Evolutionary conservation across 2,797 vertebrate species (phyloP).

Genomic region (Trematomus bernacchii): DNA sequence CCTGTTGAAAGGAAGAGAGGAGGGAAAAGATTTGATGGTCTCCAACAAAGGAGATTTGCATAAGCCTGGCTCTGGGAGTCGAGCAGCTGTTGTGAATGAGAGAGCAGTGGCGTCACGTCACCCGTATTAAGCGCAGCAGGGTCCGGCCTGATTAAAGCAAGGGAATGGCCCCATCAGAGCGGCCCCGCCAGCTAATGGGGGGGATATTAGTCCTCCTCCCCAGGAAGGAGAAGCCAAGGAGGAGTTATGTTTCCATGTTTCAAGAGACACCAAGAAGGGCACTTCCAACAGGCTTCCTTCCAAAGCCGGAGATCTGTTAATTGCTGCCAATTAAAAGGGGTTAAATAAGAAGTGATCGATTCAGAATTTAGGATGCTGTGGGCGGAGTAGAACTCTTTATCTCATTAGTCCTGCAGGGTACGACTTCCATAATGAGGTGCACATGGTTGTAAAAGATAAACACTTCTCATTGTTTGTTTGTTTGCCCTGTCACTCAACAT

Average conservation of each 20-base stretch:
- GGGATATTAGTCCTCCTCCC: conserved; percentile 72
- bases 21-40: conserved; percentile 81
- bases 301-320: conserved; percentile 75
- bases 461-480: conserved; percentile 80
- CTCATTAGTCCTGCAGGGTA: conserved; percentile 78
- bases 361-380: conserved; percentile 75
- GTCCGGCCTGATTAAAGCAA: conserved; percentile 81
- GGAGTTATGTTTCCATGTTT: conserved; percentile 75
- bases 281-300: conserved; percentile 67
- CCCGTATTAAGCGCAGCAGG: conserved; percentile 78
- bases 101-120: conserved; percentile 82
- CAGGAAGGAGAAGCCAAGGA: conserved; percentile 78
- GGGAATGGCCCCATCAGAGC: conserved; percentile 77
- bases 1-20: conserved; percentile 74
- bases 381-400: conserved; percentile 74
- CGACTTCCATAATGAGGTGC: conserved; percentile 76
- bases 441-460: conserved; percentile 81
- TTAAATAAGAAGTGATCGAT: conserved; percentile 81
- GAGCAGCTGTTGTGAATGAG: conserved; percentile 88
- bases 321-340: conserved; percentile 76
- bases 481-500: conserved; percentile 75
- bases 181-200: conserved; percentile 72
- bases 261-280: conserved; percentile 65
- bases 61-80: conserved; percentile 84
- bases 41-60: conserved; percentile 87